Evolutionary conservation across 2,113 vertebrate genomes (phyloP), one percentile per base, ranked within the genome.

Genomic region (Peromyscus californicus): DNA sequence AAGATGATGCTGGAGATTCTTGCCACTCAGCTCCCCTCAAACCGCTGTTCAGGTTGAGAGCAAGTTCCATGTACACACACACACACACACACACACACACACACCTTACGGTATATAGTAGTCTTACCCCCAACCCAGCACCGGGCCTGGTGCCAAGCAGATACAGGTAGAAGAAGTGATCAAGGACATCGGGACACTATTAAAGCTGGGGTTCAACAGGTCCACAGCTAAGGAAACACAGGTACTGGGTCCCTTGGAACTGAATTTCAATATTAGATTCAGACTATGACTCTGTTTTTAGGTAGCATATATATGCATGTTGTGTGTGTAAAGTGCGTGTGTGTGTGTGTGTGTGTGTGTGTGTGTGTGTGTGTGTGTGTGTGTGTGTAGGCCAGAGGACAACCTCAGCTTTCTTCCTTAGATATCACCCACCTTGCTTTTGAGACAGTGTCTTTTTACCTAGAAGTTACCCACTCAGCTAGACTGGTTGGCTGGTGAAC

Each of bases 181-280:
- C 26, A 5, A 63, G 79, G 42, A 33, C 84, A 67, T 48, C 24
- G 51, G 42, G 57, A n/a, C 0, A 16, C 29, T 19, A 42, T 61
- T 11, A 61, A 69, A 6, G 12, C 75, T 1, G 15, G 0, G 0
- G 48, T 11, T 45, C 36, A 16, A 36, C 11, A 45, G 26, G n/a
- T 0, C 0, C 3, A 26, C 33, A 7, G 59, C n/a, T 65, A 74
- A 4, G 48, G 13, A 22, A 26, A 19, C 1, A 29, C 54, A 65
- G n/a, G 29, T 22, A 36, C 69, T 31, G 12, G 8, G 65, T 45
- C 59, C 22, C 45, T 33, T 13, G 36, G 33, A 72, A 84, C 36
- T 10, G 29, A 83, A 69, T 21, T 84, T 89, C 26, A n/a, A 4
- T 12, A 24, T 59, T 15, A 29, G 57, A 89, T 54, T 90, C 59